Percentiles rank a stretch among this genome's conserved stretches.
Evolutionary conservation across 2,888 invertebrate genomes (phyloP).

Genomic region (Protula sp.): DNA sequence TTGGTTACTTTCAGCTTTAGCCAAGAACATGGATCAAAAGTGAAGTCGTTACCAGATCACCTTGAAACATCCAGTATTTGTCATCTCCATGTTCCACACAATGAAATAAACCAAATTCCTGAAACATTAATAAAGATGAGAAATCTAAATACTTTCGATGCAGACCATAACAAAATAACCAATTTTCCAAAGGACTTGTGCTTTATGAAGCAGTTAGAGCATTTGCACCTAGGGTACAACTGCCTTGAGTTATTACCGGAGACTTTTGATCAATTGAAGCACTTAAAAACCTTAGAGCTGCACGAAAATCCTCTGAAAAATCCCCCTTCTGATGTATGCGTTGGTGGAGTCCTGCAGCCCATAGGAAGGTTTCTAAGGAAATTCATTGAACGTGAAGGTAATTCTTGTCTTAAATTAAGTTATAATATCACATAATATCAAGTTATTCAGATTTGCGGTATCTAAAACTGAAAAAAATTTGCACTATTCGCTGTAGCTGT

Average conservation of each 20-base stretch:
- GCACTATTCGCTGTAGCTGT: no score
- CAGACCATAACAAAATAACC: background rate
- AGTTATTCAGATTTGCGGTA: no score
- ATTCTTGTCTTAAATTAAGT: no score
- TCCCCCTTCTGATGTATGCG: slow-evolving; percentile 48
- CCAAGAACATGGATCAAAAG: slow-evolving; percentile 36
- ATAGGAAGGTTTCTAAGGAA: slow-evolving; percentile 45
- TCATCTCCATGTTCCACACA: slow-evolving; percentile 39
- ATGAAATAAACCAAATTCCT: slow-evolving; percentile 36
- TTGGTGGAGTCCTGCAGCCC: slow-evolving; percentile 46
- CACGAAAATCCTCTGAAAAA: slow-evolving; percentile 44
- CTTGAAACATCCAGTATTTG: slow-evolving; percentile 31
- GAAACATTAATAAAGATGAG: slow-evolving; percentile 14
- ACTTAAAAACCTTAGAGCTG: slow-evolving; percentile 39
- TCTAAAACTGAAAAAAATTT: no score
- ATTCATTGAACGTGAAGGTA: slow-evolving; percentile 43
- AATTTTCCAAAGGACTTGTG: background rate
- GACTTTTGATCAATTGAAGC: slow-evolving; percentile 36
- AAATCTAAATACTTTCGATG: slow-evolving; percentile 1
- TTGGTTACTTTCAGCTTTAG: slow-evolving; percentile 36
- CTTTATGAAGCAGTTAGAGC: background rate
- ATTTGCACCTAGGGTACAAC: slow-evolving; percentile 40
- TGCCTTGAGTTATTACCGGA: slow-evolving; percentile 35
- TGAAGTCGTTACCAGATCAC: slow-evolving; percentile 34
- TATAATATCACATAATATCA: no score